These are phyloP conservation scores for Macrophya alboannulata DNA, from an alignment of 2,888 invertebrate genomes.

Conservation along the genomic window DNA sequence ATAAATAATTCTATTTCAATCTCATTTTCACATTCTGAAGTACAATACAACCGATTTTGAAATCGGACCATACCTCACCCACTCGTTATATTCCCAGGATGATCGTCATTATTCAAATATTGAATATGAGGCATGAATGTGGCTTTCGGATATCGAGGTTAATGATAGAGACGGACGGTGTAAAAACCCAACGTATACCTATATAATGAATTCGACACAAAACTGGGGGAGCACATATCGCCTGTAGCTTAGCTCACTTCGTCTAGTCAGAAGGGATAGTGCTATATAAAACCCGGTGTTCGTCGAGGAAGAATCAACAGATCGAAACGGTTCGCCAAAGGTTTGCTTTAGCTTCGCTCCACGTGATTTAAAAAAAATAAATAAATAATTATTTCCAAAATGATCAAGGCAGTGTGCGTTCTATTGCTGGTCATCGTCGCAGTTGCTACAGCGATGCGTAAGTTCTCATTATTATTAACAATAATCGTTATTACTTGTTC, in stretches of 20 bases:
- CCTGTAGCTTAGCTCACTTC: neutral
- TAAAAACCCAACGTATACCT: slow-evolving; percentile 13
- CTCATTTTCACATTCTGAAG: too few species aligned
- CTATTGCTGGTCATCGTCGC: neutral
- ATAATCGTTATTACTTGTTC: too few species aligned
- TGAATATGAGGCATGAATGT: neutral
- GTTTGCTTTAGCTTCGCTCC: neutral
- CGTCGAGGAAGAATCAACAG: slow-evolving; percentile 5
- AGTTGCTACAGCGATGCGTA: slow-evolving; percentile 6
- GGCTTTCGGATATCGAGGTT: neutral
- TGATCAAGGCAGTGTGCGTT: slow-evolving; percentile 14
- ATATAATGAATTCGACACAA: too few species aligned
- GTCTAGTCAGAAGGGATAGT: neutral
- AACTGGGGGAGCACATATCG: neutral
- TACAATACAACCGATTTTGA: neutral
- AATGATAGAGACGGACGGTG: neutral
- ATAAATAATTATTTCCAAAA: neutral
- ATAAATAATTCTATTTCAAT: neutral
- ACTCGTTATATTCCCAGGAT: neutral
- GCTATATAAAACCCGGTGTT: slow-evolving; percentile 40
- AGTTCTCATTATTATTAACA: neutral
- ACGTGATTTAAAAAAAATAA: too few species aligned
- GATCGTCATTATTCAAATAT: neutral
- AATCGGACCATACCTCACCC: neutral
- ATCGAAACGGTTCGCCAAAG: neutral